A percentile compares a stretch with the other conserved stretches of the same genome.
These are phyloP conservation scores for Procambarus clarkii DNA, from an alignment of 1,140 invertebrate species.

Conservation along the genomic window DNA sequence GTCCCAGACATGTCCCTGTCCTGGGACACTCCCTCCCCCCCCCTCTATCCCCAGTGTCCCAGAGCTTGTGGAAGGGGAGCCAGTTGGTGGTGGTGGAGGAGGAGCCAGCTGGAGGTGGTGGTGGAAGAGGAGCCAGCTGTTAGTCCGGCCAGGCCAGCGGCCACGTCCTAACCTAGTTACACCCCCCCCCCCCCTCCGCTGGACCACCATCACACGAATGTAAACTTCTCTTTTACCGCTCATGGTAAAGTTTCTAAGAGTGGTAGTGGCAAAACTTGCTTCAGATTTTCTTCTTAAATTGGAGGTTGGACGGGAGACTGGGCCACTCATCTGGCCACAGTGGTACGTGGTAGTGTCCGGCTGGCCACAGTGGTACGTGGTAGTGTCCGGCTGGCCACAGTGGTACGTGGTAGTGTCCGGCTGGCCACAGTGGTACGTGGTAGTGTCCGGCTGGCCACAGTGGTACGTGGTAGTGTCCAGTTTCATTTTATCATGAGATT, in stretches of 20 bases:
- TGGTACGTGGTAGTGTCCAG: too few species aligned
- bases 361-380: too few species aligned
- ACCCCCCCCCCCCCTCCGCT: background rate
- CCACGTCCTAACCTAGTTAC: slow-evolving; percentile 27
- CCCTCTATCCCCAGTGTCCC: too few species aligned
- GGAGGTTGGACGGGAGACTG: background rate
- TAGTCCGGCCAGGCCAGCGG: background rate
- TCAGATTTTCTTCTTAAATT: slow-evolving; percentile 51
- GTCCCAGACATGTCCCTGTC: too few species aligned
- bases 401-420: too few species aligned
- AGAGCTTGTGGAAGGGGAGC: background rate
- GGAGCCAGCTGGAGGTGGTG: background rate
- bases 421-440: too few species aligned
- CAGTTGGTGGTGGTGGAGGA: too few species aligned
- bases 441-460: too few species aligned
- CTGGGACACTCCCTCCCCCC: too few species aligned
- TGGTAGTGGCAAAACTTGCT: slow-evolving; percentile 51
- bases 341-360: background rate
- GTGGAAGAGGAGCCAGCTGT: background rate
- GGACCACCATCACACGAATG: slow-evolving; percentile 35
- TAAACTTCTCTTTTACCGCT: slow-evolving; percentile 48
- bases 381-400: too few species aligned
- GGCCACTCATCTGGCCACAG: slow-evolving; percentile 16
- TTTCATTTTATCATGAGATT: too few species aligned
- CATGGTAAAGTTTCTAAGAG: slow-evolving; percentile 42